Percentiles rank a stretch among this genome's conserved stretches.
These are phyloP conservation scores for Akabosia matsudoensis DNA, from an alignment of 1,140 invertebrate species.

Conservation along the genomic window DNA sequence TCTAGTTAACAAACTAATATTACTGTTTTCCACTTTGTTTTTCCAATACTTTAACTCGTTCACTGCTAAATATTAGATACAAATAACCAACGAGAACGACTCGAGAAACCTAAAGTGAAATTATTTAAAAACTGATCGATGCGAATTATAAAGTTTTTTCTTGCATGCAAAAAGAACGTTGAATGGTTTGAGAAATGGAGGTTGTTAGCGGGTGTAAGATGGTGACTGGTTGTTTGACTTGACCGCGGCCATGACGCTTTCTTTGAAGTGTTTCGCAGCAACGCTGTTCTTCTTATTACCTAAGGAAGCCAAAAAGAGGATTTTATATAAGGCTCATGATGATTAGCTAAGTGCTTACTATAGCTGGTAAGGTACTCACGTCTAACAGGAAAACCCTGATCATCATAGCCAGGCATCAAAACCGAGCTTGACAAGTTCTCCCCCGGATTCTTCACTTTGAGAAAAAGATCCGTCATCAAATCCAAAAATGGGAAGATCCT, in stretches of 20 bases:
- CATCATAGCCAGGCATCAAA: conserved; percentile 18
- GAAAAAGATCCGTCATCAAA: conserved; percentile 33
- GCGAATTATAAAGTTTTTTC: too few relatives aligned
- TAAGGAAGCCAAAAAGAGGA: neutral
- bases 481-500: conserved; percentile 30
- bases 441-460: conserved; percentile 11
- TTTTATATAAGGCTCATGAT: neutral
- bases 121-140: too few relatives aligned
- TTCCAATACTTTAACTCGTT: too few relatives aligned
- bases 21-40: too few relatives aligned
- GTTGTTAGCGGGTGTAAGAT: neutral
- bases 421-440: neutral
- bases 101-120: too few relatives aligned
- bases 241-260: neutral
- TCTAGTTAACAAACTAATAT: too few relatives aligned
- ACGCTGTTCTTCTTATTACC: neutral
- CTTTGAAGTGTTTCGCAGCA: neutral
- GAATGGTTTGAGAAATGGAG: too few relatives aligned
- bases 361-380: neutral
- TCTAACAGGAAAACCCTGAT: neutral
- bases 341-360: neutral
- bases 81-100: too few relatives aligned
- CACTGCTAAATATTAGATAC: too few relatives aligned
- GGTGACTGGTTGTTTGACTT: neutral
- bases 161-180: too few relatives aligned